Evolutionary conservation across 1,140 invertebrate genomes (phyloP).

Genomic region (Trissolcus basalis): DNA sequence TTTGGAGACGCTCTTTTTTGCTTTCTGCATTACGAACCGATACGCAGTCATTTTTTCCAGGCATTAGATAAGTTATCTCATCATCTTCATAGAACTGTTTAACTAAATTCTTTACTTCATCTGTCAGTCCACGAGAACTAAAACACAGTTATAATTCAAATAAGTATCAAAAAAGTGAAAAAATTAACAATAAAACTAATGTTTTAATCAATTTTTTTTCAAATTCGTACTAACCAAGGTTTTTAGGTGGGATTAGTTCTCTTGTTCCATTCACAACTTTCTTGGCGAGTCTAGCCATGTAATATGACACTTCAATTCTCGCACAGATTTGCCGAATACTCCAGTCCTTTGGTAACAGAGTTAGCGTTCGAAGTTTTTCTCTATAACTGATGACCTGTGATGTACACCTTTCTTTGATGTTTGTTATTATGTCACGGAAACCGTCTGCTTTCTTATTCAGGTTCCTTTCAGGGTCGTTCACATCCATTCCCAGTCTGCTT

Average conservation of each 20-base stretch:
- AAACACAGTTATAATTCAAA: neutral
- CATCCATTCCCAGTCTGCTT: neutral
- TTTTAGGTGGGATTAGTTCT: neutral
- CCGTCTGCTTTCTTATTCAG: neutral
- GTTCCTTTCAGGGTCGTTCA: neutral
- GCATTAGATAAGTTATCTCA: neutral
- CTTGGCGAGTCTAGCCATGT: neutral
- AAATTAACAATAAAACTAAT: too few relatives aligned
- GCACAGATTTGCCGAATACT: neutral
- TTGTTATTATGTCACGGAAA: neutral
- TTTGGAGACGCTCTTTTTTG: slow-evolving; percentile 2
- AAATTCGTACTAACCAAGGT: neutral
- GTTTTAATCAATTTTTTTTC: neutral
- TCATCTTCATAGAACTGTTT: too few relatives aligned
- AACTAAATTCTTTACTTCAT: too few relatives aligned
- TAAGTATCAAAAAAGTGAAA: too few relatives aligned
- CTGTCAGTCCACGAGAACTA: neutral
- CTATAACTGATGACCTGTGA: neutral
- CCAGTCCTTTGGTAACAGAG: neutral
- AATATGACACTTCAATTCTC: neutral
- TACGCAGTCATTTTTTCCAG: too few relatives aligned
- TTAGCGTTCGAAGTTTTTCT: neutral
- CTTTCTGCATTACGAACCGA: neutral
- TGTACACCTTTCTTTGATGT: neutral
- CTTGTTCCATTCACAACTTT: neutral